phyloP scores from a whole-genome alignment of 2,888 invertebrate genomes.

The Bimastos eiseni region DNA sequence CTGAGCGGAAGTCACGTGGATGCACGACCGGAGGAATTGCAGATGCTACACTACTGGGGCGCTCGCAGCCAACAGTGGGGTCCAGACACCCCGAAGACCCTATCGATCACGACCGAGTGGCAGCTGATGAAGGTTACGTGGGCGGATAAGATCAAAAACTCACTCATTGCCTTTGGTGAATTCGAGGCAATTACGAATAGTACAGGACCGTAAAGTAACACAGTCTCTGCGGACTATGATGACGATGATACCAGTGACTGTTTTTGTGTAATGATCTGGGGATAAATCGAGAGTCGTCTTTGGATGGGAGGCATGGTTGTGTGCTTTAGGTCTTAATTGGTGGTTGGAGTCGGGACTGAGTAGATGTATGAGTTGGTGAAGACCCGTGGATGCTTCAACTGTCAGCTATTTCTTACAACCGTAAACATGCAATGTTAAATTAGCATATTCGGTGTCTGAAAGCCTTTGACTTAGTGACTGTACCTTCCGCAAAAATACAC shows the following conservation, averaged over 20 bases:
- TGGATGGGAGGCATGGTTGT: too few species aligned
- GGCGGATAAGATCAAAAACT: constrained; percentile 31
- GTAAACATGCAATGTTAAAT: too few species aligned
- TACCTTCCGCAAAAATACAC: too few species aligned
- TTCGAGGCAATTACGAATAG: constrained; percentile 34
- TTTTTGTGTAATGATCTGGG: too few species aligned
- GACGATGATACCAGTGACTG: constrained; percentile 20
- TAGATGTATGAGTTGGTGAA: too few species aligned
- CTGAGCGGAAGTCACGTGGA: constrained; percentile 31
- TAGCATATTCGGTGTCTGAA: too few species aligned
- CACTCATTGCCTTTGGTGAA: constrained; percentile 40
- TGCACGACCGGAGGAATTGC: constrained; percentile 34
- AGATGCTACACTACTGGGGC: constrained; percentile 49
- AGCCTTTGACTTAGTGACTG: too few species aligned
- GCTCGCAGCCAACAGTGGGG: constrained; percentile 47
- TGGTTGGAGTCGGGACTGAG: too few species aligned
- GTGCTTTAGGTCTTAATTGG: too few species aligned
- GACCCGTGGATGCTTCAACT: too few species aligned
- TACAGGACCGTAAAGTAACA: constrained; percentile 40
- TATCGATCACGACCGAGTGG: constrained; percentile 41
- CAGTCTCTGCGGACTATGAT: not conserved
- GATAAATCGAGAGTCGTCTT: too few species aligned
- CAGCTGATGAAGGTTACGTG: constrained; percentile 34
- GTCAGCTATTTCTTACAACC: not conserved
- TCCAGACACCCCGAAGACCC: constrained; percentile 43